These are phyloP conservation scores for Pangasius krempfi DNA, from an alignment of 2,797 vertebrate species.

Conservation along the genomic window DNA sequence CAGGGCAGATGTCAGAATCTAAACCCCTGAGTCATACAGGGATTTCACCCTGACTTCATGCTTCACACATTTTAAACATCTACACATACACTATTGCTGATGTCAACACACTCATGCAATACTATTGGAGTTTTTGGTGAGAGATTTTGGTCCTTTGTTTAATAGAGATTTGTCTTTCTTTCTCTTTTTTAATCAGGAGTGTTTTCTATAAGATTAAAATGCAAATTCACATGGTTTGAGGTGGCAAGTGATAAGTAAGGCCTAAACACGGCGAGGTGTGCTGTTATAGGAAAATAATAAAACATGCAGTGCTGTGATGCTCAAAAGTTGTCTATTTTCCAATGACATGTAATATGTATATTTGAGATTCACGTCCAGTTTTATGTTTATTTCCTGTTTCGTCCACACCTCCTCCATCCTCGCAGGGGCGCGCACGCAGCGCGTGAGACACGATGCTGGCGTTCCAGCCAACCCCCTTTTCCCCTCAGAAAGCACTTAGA, in stretches of 20 bases:
- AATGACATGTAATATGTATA: neutral
- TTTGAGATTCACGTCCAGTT: neutral
- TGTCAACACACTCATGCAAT: neutral
- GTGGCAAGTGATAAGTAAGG: neutral
- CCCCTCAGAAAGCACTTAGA: neutral
- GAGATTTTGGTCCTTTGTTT: neutral
- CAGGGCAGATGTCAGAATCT: neutral
- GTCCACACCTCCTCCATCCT: neutral
- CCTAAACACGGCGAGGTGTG: neutral
- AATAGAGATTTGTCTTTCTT: neutral
- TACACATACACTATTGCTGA: neutral
- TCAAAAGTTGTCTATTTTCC: neutral
- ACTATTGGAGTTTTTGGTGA: neutral
- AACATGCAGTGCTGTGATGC: neutral
- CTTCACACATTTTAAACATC: neutral
- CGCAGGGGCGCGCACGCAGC: conserved; percentile 12
- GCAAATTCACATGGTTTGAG: neutral
- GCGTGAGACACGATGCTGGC: neutral
- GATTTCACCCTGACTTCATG: conserved; percentile 10
- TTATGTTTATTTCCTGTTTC: neutral
- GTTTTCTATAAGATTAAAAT: neutral
- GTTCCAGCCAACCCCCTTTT: conserved; percentile 16
- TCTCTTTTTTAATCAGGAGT: neutral
- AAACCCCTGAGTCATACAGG: neutral
- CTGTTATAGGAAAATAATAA: neutral